Conservation (phyloP, 1,140 invertebrate species). For the Drosophila busckii region DNA sequence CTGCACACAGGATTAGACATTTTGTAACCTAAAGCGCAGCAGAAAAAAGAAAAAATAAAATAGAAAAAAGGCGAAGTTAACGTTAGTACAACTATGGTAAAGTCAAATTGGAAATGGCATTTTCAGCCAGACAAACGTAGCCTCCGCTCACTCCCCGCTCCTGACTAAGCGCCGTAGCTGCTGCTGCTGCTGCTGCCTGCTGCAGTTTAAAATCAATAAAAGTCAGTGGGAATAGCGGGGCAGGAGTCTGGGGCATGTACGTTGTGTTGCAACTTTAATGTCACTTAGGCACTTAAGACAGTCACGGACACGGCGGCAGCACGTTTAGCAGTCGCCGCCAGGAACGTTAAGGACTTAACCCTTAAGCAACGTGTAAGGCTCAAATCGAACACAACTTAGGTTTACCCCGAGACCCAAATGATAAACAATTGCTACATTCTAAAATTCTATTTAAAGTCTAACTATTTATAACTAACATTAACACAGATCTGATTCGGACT, state of each 20-base stretch:
- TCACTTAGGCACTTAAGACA: conserved; percentile 52
- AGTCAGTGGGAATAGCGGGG: conserved; percentile 14
- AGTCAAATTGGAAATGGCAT: conserved; percentile 36
- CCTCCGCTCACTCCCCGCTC: too few relatives aligned
- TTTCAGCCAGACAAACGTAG: conserved; percentile 22
- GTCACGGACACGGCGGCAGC: conserved; percentile 22
- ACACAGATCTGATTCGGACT: too few relatives aligned
- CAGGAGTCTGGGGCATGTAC: not conserved
- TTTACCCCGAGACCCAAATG: too few relatives aligned
- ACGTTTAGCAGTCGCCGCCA: not conserved
- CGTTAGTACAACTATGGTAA: conserved; percentile 23
- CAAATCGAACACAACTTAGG: too few relatives aligned
- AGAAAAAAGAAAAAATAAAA: conserved; percentile 7
- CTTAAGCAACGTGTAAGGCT: too few relatives aligned
- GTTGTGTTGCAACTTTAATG: conserved; percentile 60
- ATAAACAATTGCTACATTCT: too few relatives aligned
- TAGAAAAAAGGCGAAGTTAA: conserved; percentile 6
- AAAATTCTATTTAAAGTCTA: too few relatives aligned
- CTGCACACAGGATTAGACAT: conserved; percentile 89
- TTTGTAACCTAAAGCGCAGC: conserved; percentile 85
- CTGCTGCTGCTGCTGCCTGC: too few relatives aligned
- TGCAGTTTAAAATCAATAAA: conserved; percentile 61
- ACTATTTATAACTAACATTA: too few relatives aligned
- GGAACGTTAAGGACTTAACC: not conserved
- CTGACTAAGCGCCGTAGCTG: too few relatives aligned